Base-by-base conservation (phyloP, 2,113 vertebrate species). In the Pygoscelis antarcticus region DNA sequence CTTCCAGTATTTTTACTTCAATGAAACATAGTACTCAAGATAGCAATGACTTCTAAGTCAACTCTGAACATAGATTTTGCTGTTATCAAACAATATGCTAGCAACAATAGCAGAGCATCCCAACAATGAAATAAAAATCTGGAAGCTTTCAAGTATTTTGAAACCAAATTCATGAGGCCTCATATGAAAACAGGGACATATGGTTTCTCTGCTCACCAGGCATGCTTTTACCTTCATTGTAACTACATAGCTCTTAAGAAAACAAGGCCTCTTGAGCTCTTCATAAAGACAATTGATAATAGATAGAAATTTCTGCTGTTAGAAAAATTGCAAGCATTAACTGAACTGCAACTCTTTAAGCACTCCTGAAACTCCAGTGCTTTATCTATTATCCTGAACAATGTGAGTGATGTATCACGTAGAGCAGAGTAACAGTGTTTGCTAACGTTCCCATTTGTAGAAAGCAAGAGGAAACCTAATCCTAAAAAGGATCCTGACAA, bases 381-480 rank as follows among this genome's bases (percentile, higher is more conserved):
- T 75, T 89, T 51, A 46, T 32, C 78, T 80, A 10, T 47, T 82
- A 36, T 15, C 21, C 75, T 51, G 79, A 93, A 70, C 42, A 86
- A 25, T 7, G 32, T 17, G 54, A 93, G 66, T 62, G 75, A 87
- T 88, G 38, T 16, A 58, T 83, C 76, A 26, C 3, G 14, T 40
- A 60, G 51, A 85, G 72, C 44, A 61, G 57, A 87, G 70, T 74
- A 78, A 88, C 70, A 96, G 89, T 74, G 84, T 97, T 96, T 96
- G 89, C 81, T 92, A 90, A 87, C 74, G 85, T 79, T 87, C 65
- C 27, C 42, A 21, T 85, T 80, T 85, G 80, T 46, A 95, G 83
- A 94, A 93, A 96, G 64, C 85, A 95, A 90, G 93, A 89, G 68
- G 90, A 92, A 97, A 90, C 64, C 74, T 90, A 83, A 96, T 70